A percentile compares a stretch with the other conserved stretches of the same genome.
phyloP scores from a whole-genome alignment of 2,113 vertebrate species.

The Charadrius vociferus region DNA sequence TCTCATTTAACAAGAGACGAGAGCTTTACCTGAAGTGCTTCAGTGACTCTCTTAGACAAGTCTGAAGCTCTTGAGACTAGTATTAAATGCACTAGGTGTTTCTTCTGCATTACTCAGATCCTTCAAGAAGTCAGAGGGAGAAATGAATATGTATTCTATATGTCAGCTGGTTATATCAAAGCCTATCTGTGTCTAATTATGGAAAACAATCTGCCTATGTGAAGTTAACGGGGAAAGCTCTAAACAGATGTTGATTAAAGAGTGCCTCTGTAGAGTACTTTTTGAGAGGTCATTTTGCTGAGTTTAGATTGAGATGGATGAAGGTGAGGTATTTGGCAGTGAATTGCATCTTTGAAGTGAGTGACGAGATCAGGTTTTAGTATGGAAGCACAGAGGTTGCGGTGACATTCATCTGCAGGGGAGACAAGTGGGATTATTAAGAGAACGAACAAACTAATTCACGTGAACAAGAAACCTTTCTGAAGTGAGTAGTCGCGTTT shows the following conservation, averaged over 20 bases:
- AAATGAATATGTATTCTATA: conserved; percentile 69
- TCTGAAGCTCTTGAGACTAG: conserved; percentile 60
- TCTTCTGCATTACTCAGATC: conserved; percentile 46
- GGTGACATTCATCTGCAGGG: neutral
- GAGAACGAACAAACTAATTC: neutral
- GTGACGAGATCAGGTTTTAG: conserved; percentile 19
- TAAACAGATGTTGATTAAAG: conserved; percentile 67
- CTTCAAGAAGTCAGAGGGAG: conserved; percentile 51
- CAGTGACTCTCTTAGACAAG: conserved; percentile 54
- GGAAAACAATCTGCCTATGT: conserved; percentile 53
- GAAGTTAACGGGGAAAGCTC: conserved; percentile 57
- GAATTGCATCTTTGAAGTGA: conserved; percentile 51
- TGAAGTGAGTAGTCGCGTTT: neutral
- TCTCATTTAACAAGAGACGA: conserved; percentile 1
- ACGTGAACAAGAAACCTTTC: neutral
- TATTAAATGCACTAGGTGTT: conserved; percentile 60
- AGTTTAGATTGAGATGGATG: conserved; percentile 67
- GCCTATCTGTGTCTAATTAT: conserved; percentile 53
- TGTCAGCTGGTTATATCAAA: conserved; percentile 61
- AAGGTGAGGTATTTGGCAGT: conserved; percentile 46
- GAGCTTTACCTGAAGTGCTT: conserved; percentile 49
- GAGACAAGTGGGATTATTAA: conserved; percentile 10
- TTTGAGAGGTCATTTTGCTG: conserved; percentile 52
- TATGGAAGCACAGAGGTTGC: neutral
- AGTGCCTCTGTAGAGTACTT: conserved; percentile 60